phyloP scores from a whole-genome alignment of 2,888 invertebrate species.

The Cantharis flavilabris region DNA sequence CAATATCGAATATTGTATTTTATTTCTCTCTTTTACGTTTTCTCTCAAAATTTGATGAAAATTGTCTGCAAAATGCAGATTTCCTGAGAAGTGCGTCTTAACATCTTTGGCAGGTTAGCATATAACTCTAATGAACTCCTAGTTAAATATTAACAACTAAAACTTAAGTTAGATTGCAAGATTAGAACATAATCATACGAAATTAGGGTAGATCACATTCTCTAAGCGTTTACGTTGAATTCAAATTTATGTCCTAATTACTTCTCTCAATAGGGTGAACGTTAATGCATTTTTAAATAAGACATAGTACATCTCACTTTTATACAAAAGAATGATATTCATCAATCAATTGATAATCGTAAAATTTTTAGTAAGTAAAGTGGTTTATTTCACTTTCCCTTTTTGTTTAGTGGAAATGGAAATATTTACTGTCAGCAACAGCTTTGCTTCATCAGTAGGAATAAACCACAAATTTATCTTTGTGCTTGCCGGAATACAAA shows the following conservation, averaged over 20 bases:
- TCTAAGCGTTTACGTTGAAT: not conserved
- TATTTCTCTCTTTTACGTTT: no score
- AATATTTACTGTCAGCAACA: constrained; percentile 17
- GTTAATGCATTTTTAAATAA: not conserved
- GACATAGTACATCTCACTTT: not conserved
- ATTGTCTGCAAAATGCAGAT: no score
- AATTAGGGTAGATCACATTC: not conserved
- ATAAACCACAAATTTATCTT: constrained; percentile 16
- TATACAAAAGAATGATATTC: not conserved
- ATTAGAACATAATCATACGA: not conserved
- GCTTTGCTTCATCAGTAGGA: constrained; percentile 7
- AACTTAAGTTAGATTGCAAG: not conserved
- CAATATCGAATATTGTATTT: no score
- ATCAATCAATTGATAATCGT: not conserved
- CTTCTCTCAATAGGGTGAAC: not conserved
- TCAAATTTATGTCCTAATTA: not conserved
- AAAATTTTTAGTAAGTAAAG: not conserved
- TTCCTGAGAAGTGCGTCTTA: no score
- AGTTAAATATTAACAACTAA: no score
- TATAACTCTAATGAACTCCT: no score
- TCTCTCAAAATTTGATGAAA: no score
- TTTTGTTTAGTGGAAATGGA: constrained; percentile 6
- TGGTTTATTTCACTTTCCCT: constrained; percentile 4
- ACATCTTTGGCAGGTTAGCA: no score
- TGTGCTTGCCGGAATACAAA: constrained; percentile 6